Base-by-base conservation (phyloP, 1,140 invertebrate species). In the Drosophila orena region DNA sequence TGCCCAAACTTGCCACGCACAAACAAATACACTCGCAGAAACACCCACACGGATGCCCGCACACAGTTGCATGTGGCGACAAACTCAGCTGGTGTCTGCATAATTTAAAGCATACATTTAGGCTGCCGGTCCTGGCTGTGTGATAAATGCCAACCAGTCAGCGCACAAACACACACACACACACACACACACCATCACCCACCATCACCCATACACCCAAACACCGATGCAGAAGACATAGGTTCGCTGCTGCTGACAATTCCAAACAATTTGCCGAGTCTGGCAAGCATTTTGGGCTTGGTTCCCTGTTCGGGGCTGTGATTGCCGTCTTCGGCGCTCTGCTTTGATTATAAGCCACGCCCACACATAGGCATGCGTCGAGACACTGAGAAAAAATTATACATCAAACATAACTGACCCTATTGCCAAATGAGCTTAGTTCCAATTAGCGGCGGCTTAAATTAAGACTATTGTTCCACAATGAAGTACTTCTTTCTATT, bases 61-160 rank as follows among this genome's bases (percentile, higher is more conserved):
- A 52, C 35, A 65, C 20, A 52, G 40, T 30, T 57, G 62, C 52
- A 65, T 65, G 68, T 43, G 71, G 72, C 79, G 72, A 79, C 84
- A 89, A 89, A 84, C 84, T 89, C 84, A 89, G 84, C 84, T 89
- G 84, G 84, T 84, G 84, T 84, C 84, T 89, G 85, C 84, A 89
- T 89, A 89, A 89, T 89, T 89, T 84, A 89, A 89, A 79, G 84
- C 84, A 89, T 90, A 88, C 84, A 89, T 88, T 88, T 88, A 89
- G 84, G 84, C 85, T 73, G 79, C 56, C 62, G 58, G 62, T 65
- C 71, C 74, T 56, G 74, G 69, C 76, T 89, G 84, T 83, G 79
- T 88, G 84, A 88, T 88, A 88, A 88, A 88, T 88, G 84, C 79
- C 79, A 70, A 55, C 65, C 70, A 79, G 70, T 59, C 62, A 64